Conservation (phyloP, 2,113 vertebrate genomes). For the Eptatretus burgeri region DNA sequence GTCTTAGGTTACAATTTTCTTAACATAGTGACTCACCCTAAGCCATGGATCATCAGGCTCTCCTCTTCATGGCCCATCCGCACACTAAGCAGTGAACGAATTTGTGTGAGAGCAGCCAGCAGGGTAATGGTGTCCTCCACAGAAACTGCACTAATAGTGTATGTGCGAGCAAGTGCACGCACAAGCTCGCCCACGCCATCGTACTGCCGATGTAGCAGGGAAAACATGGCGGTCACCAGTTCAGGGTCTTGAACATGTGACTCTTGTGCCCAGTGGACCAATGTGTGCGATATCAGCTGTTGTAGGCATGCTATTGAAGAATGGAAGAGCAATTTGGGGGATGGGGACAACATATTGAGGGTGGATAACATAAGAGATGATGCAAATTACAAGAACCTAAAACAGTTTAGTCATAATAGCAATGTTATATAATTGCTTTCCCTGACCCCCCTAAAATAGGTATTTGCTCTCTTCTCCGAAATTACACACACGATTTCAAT, state of each 20-base stretch:
- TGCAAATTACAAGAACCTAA: no score
- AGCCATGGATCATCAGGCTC: conserved; percentile 81
- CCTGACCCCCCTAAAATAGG: no score
- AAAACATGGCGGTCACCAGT: conserved; percentile 75
- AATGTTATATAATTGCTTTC: no score
- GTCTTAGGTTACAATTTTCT: no score
- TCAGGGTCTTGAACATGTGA: conserved; percentile 74
- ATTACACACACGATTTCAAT: no score
- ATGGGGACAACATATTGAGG: no score
- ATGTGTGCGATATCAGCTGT: conserved; percentile 66
- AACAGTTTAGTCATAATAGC: no score
- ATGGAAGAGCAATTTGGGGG: no score
- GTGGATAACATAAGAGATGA: no score
- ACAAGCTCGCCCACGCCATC: conserved; percentile 70
- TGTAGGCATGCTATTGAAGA: conserved; percentile 26
- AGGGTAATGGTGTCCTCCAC: conserved; percentile 81
- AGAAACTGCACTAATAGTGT: conserved; percentile 66
- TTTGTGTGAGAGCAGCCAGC: conserved; percentile 64
- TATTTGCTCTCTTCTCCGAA: no score
- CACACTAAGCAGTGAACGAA: conserved; percentile 64
- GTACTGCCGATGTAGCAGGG: conserved; percentile 60
- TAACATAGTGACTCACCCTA: conserved; percentile 27
- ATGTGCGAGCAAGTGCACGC: conserved; percentile 59
- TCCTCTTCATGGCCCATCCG: conserved; percentile 84
- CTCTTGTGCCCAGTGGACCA: conserved; percentile 91